phyloP scores from a whole-genome alignment of 2,113 vertebrate genomes.

The Cryptotis parvus region DNA sequence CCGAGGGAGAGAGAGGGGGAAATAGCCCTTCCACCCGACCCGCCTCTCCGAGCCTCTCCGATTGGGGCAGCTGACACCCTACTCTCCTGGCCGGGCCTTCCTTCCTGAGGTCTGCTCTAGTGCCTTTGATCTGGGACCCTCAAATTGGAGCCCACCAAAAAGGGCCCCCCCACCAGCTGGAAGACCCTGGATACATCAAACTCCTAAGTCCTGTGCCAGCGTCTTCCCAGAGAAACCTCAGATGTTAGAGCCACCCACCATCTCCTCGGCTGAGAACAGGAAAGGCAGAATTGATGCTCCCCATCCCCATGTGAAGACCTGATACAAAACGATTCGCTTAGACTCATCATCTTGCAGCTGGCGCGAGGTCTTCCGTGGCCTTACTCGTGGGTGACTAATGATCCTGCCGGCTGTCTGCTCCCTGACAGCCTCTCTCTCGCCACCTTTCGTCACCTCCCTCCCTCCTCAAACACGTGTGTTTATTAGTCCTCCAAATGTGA shows the following conservation, averaged over 20 bases:
- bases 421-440: not conserved
- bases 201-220: not conserved
- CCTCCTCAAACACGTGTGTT: slow-evolving; percentile 12
- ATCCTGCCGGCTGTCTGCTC: not conserved
- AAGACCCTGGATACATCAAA: not conserved
- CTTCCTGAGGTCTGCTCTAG: not conserved
- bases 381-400: slow-evolving; percentile 29
- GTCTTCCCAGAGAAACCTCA: slow-evolving; percentile 3
- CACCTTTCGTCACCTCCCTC: slow-evolving; percentile 6
- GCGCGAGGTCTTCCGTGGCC: not conserved
- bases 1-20: not conserved
- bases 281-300: slow-evolving; percentile 13
- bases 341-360: not conserved
- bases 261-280: slow-evolving; percentile 25
- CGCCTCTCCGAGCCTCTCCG: not conserved
- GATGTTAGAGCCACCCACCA: not conserved
- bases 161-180: no score
- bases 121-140: not conserved
- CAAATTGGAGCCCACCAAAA: not conserved
- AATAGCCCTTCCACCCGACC: not conserved
- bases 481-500: slow-evolving; percentile 56
- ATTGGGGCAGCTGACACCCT: no score
- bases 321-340: slow-evolving; percentile 9
- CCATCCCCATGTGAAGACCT: slow-evolving; percentile 28
- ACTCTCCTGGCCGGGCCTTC: no score